These are phyloP conservation scores for Misgurnus anguillicaudatus DNA, from an alignment of 2,113 vertebrate species.

Conservation along the genomic window DNA sequence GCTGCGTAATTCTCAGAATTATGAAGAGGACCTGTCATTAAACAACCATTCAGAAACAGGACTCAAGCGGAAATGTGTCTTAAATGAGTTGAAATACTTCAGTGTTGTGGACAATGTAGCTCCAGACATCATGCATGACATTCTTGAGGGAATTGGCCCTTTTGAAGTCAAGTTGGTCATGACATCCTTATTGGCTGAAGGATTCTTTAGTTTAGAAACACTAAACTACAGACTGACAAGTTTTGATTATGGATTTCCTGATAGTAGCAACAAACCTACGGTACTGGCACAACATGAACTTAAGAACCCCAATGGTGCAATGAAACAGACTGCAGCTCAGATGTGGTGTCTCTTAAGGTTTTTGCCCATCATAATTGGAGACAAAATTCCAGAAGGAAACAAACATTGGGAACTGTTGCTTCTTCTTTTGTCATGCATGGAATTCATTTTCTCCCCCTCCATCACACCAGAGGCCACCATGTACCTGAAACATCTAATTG, in stretches of 20 bases:
- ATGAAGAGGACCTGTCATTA: not conserved
- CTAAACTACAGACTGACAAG: constrained; percentile 3
- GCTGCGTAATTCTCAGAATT: not conserved
- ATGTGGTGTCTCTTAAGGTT: constrained; percentile 33
- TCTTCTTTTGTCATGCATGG: constrained; percentile 19
- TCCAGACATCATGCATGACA: constrained; percentile 29
- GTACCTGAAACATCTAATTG: constrained; percentile 6
- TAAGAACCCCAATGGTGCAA: not conserved
- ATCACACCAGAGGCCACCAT: not conserved
- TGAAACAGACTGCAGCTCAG: constrained; percentile 38
- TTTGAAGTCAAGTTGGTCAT: constrained; percentile 13
- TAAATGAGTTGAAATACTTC: too few species aligned
- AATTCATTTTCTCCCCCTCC: constrained; percentile 7
- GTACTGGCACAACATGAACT: not conserved
- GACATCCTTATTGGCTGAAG: not conserved
- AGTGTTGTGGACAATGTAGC: constrained; percentile 14
- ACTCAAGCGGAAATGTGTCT: too few species aligned
- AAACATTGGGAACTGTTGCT: constrained; percentile 6
- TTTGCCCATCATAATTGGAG: not conserved
- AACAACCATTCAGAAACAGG: too few species aligned
- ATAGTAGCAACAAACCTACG: constrained; percentile 24
- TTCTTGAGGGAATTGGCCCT: constrained; percentile 24
- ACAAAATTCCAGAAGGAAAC: not conserved
- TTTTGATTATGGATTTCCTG: constrained; percentile 31
- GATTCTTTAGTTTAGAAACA: not conserved